Evolutionary conservation across 2,888 invertebrate species (phyloP).

Genomic region (Plusia festucae): DNA sequence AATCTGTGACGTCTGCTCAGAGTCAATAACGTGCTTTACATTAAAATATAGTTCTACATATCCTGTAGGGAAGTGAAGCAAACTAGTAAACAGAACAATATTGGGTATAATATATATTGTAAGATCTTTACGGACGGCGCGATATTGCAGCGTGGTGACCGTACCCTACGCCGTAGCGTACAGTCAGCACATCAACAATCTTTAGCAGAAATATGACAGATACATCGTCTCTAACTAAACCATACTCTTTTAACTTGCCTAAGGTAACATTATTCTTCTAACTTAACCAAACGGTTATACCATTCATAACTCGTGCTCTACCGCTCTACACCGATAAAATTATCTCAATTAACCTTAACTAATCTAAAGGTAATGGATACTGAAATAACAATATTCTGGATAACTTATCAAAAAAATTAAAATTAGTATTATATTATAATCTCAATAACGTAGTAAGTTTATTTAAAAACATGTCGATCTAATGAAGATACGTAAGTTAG

Average conservation of each 20-base stretch:
- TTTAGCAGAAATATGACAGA: constrained; percentile 74
- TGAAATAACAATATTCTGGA: constrained; percentile 85
- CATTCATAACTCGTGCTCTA: constrained; percentile 67
- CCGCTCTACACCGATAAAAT: constrained; percentile 68
- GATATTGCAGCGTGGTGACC: constrained; percentile 58
- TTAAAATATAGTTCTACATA: constrained; percentile 32
- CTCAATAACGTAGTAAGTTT: constrained; percentile 53
- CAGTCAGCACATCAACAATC: constrained; percentile 65
- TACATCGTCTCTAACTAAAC: constrained; percentile 71
- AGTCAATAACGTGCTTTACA: constrained; percentile 39
- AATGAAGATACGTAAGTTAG: constrained; percentile 51
- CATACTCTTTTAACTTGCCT: constrained; percentile 65
- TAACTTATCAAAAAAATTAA: constrained; percentile 84
- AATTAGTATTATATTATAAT: constrained; percentile 58
- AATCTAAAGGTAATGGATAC: constrained; percentile 54
- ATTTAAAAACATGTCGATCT: constrained; percentile 55
- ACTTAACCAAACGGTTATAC: constrained; percentile 79
- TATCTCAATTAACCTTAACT: constrained; percentile 72
- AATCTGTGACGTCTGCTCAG: constrained; percentile 54
- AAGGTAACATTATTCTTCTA: constrained; percentile 76
- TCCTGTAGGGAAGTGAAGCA: constrained; percentile 44
- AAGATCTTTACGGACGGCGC: constrained; percentile 79
- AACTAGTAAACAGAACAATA: constrained; percentile 34
- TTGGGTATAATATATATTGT: constrained; percentile 52
- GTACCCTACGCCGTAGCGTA: constrained; percentile 48